Percentiles rank a stretch among this genome's conserved stretches.
phyloP scores from a whole-genome alignment of 2,113 vertebrate species.

The Numida meleagris region DNA sequence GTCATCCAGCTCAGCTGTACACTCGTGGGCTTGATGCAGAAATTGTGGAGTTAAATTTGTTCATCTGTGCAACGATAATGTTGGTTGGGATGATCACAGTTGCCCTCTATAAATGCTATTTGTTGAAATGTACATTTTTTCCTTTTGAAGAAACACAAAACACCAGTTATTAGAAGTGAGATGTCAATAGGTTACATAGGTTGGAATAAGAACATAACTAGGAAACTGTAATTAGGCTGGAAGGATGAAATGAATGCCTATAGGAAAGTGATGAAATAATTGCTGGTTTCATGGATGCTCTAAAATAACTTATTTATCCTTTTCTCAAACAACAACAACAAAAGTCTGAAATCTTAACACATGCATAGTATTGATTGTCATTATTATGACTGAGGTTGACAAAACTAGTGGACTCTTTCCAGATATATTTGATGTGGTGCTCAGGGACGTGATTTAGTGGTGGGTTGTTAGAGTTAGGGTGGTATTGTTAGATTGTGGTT shows the following conservation, averaged over 20 bases:
- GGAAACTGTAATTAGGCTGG: neutral
- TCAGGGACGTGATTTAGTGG: too few relatives aligned
- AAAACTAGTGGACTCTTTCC: neutral
- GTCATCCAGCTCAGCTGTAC: neutral
- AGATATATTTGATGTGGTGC: too few relatives aligned
- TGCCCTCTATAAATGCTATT: neutral
- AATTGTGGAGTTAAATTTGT: neutral
- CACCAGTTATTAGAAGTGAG: neutral
- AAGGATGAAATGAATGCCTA: neutral
- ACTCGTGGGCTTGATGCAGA: neutral
- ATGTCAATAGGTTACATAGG: neutral
- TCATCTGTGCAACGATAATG: neutral
- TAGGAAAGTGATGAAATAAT: neutral
- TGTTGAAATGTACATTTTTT: neutral
- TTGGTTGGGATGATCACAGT: neutral
- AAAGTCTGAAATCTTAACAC: neutral
- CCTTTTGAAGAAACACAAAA: neutral
- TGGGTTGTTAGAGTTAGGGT: too few relatives aligned
- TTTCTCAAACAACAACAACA: neutral
- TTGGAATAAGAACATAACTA: neutral
- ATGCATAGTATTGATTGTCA: neutral
- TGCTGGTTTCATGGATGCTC: neutral
- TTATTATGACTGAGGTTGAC: neutral
- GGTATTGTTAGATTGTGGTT: too few relatives aligned
- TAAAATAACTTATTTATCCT: neutral